Conservation (phyloP, 2,797 vertebrate genomes). For the Rhinichthys osculus region DNA sequence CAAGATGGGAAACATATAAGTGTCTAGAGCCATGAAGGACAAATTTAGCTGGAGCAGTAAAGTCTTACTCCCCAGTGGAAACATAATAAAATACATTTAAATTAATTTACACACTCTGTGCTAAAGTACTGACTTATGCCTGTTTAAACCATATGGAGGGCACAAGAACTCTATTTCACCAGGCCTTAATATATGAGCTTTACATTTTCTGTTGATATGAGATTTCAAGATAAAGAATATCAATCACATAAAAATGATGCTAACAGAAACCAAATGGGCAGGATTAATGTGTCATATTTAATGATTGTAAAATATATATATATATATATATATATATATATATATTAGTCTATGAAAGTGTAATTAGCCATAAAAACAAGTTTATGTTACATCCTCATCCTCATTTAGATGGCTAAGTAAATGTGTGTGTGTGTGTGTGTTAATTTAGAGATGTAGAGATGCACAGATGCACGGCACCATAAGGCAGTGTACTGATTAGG, state of each 20-base stretch:
- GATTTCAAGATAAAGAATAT: not conserved
- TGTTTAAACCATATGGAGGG: slow-evolving; percentile 45
- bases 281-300: not conserved
- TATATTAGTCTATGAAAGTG: not conserved
- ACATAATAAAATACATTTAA: slow-evolving; percentile 66
- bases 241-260: not conserved
- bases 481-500: slow-evolving; percentile 82
- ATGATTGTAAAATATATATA: too few species aligned
- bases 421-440: slow-evolving; percentile 50
- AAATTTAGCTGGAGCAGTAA: slow-evolving; percentile 65
- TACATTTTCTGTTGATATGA: not conserved
- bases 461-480: slow-evolving; percentile 82
- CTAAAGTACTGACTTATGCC: slow-evolving; percentile 51
- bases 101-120: slow-evolving; percentile 44
- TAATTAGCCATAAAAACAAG: slow-evolving; percentile 4
- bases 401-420: not conserved
- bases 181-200: not conserved
- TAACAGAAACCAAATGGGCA: not conserved
- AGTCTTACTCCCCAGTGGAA: slow-evolving; percentile 66
- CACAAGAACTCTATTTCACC: slow-evolving; percentile 13
- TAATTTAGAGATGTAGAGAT: slow-evolving; percentile 70
- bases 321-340: too few species aligned
- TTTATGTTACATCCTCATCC: not conserved
- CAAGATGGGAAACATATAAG: slow-evolving; percentile 69
- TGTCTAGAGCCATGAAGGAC: slow-evolving; percentile 68